A percentile compares a stretch with the other conserved stretches of the same genome.
Evolutionary conservation across 2,113 vertebrate species (phyloP).

Genomic region (Nansenia antarctica): DNA sequence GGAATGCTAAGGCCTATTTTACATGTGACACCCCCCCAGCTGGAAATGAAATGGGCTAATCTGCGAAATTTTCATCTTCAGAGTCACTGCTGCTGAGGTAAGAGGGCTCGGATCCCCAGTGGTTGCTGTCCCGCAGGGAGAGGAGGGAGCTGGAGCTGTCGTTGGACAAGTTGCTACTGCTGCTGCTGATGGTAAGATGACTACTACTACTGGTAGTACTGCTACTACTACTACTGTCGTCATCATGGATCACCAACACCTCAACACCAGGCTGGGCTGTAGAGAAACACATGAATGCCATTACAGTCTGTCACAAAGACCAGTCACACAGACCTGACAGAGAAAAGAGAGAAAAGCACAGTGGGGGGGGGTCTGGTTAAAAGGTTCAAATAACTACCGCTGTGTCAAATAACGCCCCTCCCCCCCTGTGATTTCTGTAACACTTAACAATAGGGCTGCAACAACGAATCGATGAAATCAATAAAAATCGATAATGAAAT

Average conservation of each 20-base stretch:
- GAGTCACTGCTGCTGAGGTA: conserved; percentile 6
- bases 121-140: conserved; percentile 51
- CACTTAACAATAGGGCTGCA: no score
- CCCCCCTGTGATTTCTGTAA: no score
- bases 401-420: no score
- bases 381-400: no score
- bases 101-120: conserved; percentile 30
- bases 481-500: no score
- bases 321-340: not conserved
- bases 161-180: conserved; percentile 26
- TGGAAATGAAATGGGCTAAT: conserved; percentile 10
- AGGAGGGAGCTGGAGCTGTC: conserved; percentile 46
- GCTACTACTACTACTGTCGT: conserved; percentile 47
- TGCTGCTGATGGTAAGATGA: no score
- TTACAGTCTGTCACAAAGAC: not conserved
- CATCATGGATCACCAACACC: conserved; percentile 60
- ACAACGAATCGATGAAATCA: no score
- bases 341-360: no score
- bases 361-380: no score
- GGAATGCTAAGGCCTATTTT: no score
- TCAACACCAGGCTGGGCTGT: conserved; percentile 29
- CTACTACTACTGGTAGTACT: conserved; percentile 19
- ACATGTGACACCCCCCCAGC: not conserved
- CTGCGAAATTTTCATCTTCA: conserved; percentile 25
- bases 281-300: conserved; percentile 1